A percentile compares a stretch with the other conserved stretches of the same genome.
phyloP scores from a whole-genome alignment of 2,113 vertebrate genomes.

The Passer domesticus region DNA sequence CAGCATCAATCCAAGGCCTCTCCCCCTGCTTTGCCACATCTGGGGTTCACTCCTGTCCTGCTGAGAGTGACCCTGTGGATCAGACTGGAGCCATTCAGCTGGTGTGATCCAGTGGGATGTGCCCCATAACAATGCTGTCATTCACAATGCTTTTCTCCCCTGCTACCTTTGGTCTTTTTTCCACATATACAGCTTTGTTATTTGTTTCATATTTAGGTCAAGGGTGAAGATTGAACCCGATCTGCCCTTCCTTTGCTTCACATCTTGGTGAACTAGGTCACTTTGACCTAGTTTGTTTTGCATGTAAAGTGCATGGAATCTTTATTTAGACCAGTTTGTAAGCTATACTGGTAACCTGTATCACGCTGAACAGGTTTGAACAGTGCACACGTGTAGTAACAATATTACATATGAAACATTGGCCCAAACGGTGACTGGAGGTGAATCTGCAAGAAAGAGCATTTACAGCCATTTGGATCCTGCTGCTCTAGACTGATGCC shows the following conservation, averaged over 20 bases:
- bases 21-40: background rate
- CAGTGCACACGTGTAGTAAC: background rate
- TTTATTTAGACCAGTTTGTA: background rate
- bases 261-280: background rate
- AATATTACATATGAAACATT: background rate
- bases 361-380: background rate
- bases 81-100: background rate
- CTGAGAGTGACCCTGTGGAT: background rate
- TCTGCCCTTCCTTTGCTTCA: background rate
- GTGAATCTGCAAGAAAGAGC: background rate
- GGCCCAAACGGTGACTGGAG: background rate
- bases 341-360: background rate
- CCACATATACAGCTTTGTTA: background rate
- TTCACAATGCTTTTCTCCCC: background rate
- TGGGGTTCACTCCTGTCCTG: background rate
- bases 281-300: background rate
- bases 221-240: background rate
- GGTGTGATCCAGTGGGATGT: fast-evolving
- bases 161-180: background rate
- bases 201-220: background rate
- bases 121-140: background rate
- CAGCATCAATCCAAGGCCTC: background rate
- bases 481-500: background rate
- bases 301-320: background rate
- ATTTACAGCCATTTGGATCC: background rate